These are phyloP conservation scores for Polydrusus tereticollis DNA, from an alignment of 2,888 invertebrate species.

Conservation along the genomic window DNA sequence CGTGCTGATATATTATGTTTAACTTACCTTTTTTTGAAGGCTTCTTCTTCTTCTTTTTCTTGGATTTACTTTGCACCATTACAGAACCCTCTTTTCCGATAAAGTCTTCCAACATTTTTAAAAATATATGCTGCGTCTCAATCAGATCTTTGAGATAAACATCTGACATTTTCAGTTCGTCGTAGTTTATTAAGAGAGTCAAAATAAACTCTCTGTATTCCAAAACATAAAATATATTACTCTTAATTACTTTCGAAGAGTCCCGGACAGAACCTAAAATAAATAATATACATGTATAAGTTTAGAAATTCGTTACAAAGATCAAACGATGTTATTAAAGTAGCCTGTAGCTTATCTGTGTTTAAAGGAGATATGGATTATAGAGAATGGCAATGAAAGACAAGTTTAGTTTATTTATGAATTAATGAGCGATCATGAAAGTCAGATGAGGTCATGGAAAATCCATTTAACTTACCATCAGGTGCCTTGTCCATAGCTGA, in stretches of 20 bases:
- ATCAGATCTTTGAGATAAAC: constrained; percentile 88
- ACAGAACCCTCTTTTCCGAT: constrained; percentile 75
- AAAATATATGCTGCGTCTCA: constrained; percentile 90
- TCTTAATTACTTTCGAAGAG: constrained; percentile 88
- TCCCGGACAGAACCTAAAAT: constrained; percentile 73
- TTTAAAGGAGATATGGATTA: too few relatives aligned
- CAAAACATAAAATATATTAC: constrained; percentile 92
- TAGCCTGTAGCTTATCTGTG: too few relatives aligned
- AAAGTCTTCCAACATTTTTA: constrained; percentile 88
- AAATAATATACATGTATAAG: too few relatives aligned
- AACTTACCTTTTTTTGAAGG: constrained; percentile 64
- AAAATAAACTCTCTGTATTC: constrained; percentile 94
- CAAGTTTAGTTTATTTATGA: too few relatives aligned
- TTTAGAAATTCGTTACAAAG: too few relatives aligned
- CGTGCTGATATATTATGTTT: not conserved
- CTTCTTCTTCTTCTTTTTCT: constrained; percentile 68
- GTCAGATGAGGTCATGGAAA: too few relatives aligned
- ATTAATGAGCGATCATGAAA: not conserved
- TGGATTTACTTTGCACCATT: constrained; percentile 79
- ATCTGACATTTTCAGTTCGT: constrained; percentile 88
- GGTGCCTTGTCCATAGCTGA: constrained; percentile 83
- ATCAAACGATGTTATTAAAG: too few relatives aligned
- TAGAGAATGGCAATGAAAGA: too few relatives aligned
- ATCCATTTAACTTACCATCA: constrained; percentile 66
- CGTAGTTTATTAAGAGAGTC: constrained; percentile 83